These are phyloP conservation scores for Lasioglossum lativentre DNA, from an alignment of 2,888 invertebrate genomes.

Conservation along the genomic window DNA sequence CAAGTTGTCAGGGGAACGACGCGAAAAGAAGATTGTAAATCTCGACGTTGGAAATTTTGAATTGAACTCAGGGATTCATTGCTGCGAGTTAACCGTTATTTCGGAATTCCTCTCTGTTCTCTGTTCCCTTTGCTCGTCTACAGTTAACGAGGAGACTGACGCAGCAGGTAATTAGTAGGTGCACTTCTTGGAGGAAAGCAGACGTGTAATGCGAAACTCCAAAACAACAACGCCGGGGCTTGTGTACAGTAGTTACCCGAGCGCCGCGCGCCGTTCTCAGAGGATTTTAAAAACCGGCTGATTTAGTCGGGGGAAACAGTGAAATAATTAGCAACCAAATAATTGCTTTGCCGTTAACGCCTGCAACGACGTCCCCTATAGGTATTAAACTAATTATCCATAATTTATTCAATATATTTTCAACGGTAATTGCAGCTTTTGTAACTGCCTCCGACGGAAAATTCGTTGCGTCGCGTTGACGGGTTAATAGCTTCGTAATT, in stretches of 20 bases:
- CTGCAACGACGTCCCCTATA: neutral
- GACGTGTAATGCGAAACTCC: constrained; percentile 70
- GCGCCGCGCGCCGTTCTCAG: constrained; percentile 16
- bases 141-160: constrained; percentile 71
- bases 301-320: constrained; percentile 24
- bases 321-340: constrained; percentile 36
- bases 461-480: neutral
- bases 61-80: constrained; percentile 26
- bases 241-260: constrained; percentile 54
- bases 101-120: constrained; percentile 36
- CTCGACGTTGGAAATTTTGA: constrained; percentile 27
- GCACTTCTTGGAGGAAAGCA: constrained; percentile 71
- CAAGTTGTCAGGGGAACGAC: neutral
- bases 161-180: constrained; percentile 70
- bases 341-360: constrained; percentile 18
- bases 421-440: neutral
- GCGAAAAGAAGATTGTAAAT: neutral
- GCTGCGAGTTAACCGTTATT: constrained; percentile 49
- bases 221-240: constrained; percentile 61
- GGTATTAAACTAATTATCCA: neutral
- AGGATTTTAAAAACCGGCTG: constrained; percentile 39
- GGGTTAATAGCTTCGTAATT: neutral
- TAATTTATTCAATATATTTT: neutral
- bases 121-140: constrained; percentile 57
- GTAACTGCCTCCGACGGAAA: neutral